Conservation (phyloP, 2,888 invertebrate genomes). For the Barypeithes pellucidus region DNA sequence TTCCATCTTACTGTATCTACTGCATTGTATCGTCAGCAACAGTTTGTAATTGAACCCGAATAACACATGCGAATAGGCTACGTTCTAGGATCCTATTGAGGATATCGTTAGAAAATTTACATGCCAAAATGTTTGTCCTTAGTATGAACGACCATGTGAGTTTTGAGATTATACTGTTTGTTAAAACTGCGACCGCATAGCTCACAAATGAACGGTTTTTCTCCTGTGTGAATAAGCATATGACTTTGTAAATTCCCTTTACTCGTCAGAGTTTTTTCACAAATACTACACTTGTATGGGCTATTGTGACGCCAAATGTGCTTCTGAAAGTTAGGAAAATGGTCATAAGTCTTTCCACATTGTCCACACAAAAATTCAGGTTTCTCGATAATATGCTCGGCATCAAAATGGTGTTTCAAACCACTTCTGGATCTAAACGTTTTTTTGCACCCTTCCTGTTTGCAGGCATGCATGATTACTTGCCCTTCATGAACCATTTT, state of each 20-base stretch:
- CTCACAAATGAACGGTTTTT: conserved; percentile 52
- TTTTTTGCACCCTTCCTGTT: conserved; percentile 25
- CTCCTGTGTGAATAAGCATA: conserved; percentile 53
- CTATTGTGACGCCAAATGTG: conserved; percentile 50
- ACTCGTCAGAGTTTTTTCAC: conserved; percentile 32
- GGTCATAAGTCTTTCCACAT: conserved; percentile 58
- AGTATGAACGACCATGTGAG: conserved; percentile 3
- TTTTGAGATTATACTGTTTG: conserved; percentile 35
- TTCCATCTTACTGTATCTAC: no score
- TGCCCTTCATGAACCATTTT: conserved; percentile 4
- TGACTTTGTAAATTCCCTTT: conserved; percentile 35
- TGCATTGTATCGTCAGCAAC: no score
- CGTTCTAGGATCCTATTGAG: no score
- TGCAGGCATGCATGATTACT: neutral
- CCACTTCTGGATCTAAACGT: conserved; percentile 9
- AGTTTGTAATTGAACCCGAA: no score
- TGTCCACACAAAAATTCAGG: conserved; percentile 14
- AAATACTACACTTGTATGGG: conserved; percentile 14
- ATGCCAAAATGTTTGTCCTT: no score
- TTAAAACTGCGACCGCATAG: conserved; percentile 51
- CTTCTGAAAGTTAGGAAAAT: conserved; percentile 50
- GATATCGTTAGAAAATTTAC: no score
- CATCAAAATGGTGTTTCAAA: conserved; percentile 22
- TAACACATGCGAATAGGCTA: neutral
- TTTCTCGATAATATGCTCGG: conserved; percentile 13